Evolutionary conservation across 2,888 invertebrate genomes (phyloP), one percentile per base, ranked within the genome.

Genomic region (Flexamia atlantica): DNA sequence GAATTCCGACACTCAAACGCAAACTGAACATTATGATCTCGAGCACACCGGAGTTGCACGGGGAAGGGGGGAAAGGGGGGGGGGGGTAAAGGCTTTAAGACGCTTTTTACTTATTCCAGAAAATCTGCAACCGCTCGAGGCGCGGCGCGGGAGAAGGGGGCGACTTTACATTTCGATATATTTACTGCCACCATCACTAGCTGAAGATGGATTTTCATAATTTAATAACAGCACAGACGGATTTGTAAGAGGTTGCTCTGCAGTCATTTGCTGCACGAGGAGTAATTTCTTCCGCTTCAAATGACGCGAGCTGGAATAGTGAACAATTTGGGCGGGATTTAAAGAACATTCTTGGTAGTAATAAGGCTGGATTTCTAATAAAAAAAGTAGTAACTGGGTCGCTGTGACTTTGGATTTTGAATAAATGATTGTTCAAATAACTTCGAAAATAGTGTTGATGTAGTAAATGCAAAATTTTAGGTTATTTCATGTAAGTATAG

Each of bases 1-100:
- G 64, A 64, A 64, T 64, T 30, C 64, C 64, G 12, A 64, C 53
- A 64, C 64, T 64, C 64, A 28, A 64, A 64, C 28, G 64, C 30
- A 64, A 28, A 64, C 28, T 64, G 64, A 9, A 28, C 28, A 64
- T 64, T 64, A 28, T 28, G 30, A 64, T 14, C 64, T 64, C 64
- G 64, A 28, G 28, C 30, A 2, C 17, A 14, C 28, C 25, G 30
- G 30, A 64, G 64, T 4, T 7, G 28, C 7, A 20, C 23, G 9
- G 57, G 28, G 12, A 30, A 10, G 9, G 64, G 64, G 3, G 14
- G 23, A 14, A 25, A 17, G 60, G 60, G 20, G 64, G 30, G 64
- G 64, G 28, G 30, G 64, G 64, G 57, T 23, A 57, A 57, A 23
- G 57, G 10, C 30, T 64, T 64, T 28, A 64, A 30, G 64, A 64